Base-by-base conservation (phyloP, 2,797 vertebrate genomes). In the Neosilurus hyrtlii region DNA sequence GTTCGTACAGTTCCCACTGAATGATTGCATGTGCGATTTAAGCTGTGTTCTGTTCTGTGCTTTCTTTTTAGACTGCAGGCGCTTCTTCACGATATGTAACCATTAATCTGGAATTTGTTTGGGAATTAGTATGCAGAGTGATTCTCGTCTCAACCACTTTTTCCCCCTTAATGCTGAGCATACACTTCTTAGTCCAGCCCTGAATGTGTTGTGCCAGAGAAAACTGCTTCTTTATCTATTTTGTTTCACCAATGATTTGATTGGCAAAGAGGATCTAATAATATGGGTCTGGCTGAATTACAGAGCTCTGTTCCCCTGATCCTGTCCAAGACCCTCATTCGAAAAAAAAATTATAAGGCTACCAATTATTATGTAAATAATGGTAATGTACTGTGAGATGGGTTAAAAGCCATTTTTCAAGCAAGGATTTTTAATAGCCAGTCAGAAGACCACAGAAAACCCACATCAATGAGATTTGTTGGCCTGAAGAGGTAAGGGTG, bases 21-120 rank as follows among this genome's bases (percentile, higher is more conserved):
- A 20, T 15, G 59, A 26, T 10, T 9, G 62, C 20, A 5, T 81
- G 82, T 66, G 54, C 3, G 51, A 68, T 22, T 76, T 3, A 20
- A 49, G 35, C 22, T 67, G 63, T 4, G 37, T 62, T 62, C 77
- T 52, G 63, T 20, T 54, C 49, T 72, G 62, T 24, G 35, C 35
- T 49, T 61, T 1, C 74, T 43, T 35, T 35, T 76, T 43, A 0
- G 18, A 37, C 73, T n/a, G 57, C 35, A 61, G 30, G 35, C 30
- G 20, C 30, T 61, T 75, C 73, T 61, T 76, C 35, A 16, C 14
- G 0, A 14, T 7, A 35, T 3, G n/a, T n/a, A 16, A 16, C 66
- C 30, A 65, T 81, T 79, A 63, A 77, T 57, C 76, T 73, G 83
- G 52, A 70, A 22, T 65, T 83, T 83, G 73, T 88, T 83, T 82